These are phyloP conservation scores for Apostichopus japonicus DNA, from an alignment of 35 echinoderm and acorn worm genomes.

Conservation along the genomic window DNA sequence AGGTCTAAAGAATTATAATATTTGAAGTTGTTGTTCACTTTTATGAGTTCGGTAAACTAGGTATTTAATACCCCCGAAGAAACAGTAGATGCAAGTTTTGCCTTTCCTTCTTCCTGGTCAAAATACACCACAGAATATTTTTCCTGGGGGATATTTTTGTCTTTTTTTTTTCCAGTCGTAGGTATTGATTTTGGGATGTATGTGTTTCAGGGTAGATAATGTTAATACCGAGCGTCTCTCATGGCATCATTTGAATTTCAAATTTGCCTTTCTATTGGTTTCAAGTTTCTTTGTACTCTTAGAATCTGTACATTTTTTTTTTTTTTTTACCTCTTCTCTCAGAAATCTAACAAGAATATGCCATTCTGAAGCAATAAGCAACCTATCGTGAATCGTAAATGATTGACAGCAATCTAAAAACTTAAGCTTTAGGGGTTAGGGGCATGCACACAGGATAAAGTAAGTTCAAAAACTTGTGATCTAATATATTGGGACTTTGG, in stretches of 20 bases:
- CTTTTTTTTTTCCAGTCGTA: neutral
- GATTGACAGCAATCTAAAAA: neutral
- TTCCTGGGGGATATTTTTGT: neutral
- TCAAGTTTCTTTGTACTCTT: neutral
- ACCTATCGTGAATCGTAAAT: neutral
- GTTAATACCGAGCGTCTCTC: neutral
- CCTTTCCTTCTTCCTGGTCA: neutral
- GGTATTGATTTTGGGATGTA: neutral
- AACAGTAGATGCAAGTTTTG: neutral
- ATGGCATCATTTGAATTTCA: neutral
- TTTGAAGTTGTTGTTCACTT: neutral
- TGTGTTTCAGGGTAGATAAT: neutral
- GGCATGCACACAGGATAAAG: neutral
- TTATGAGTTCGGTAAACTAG: neutral
- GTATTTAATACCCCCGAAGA: neutral
- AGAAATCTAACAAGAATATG: neutral
- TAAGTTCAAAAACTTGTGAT: too few relatives aligned
- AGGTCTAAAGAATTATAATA: neutral
- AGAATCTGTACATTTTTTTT: neutral
- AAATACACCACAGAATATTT: neutral
- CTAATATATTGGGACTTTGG: neutral
- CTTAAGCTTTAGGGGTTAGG: neutral
- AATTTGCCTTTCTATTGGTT: neutral
- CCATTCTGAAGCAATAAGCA: neutral
- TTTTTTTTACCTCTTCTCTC: neutral